Base-by-base conservation (phyloP, 1,140 invertebrate genomes). In the Gonioctena quinquepunctata region DNA sequence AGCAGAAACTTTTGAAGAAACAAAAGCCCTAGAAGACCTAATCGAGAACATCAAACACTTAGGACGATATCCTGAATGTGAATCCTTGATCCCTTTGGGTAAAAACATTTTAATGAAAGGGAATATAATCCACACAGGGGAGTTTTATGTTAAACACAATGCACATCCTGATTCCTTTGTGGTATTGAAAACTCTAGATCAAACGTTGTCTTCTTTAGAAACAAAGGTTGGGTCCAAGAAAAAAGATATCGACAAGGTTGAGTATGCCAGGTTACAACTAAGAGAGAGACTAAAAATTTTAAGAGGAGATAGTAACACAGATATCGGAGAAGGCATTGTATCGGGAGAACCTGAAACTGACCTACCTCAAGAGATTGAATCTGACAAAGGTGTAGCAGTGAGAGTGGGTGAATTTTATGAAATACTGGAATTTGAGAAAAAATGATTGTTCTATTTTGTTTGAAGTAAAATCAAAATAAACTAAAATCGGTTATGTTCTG, bases 341-440 rank as follows among this genome's bases (percentile, higher is more conserved):
- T 21, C 66, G 4, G 13, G 57, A 21, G n/a, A 60, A 42, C 57
- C 71, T 52, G 54, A 70, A 11, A 49, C 6, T 22, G 50, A 64
- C 26, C 19, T 76, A 54, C 77, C 76, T 19, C 59, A 75, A 54
- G 69, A 77, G 72, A 79, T 79, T 11, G 28, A 71, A 21, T 77
- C 77, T 5, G 76, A 79, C n/a, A 75, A 71, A 64, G 77, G 77
- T n/a, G 70, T 77, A 22, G 77, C 77, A 25, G 62, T 79, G 2
- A 73, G 69, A 70, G 72, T 79, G 25, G 77, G 77, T n/a, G 63
- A 71, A 13, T 76, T 69, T 69, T 79, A 75, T 63, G 77, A 79
- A 68, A 79, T 79, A 33, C 23, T 79, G 49, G 77, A 79, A 68
- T 76, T 73, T 68, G 77, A 79, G 64, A 61, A 77, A n/a, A n/a